A percentile compares a stretch with the other conserved stretches of the same genome.
Conservation (phyloP, 2,888 invertebrate genomes). For the Dysmachus trigonus region DNA sequence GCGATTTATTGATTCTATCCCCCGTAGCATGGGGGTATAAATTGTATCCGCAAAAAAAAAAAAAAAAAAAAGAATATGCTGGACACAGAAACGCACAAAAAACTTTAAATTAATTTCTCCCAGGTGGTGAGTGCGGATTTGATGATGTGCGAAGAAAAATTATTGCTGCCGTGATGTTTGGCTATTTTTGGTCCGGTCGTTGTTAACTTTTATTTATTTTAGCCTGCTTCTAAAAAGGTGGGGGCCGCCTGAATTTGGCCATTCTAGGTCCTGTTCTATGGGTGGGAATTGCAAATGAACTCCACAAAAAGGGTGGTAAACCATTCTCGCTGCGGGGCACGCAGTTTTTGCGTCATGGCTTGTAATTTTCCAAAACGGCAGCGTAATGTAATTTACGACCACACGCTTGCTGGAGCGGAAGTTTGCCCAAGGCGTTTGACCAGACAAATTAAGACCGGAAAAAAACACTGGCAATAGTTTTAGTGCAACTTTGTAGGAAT, state of each 20-base stretch:
- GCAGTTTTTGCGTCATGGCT: not conserved
- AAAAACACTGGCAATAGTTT: not conserved
- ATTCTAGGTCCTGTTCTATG: not conserved
- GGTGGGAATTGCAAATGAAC: not conserved
- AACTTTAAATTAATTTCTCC: not conserved
- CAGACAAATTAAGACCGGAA: not conserved
- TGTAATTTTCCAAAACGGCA: not conserved
- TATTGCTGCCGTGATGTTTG: slow-evolving; percentile 3
- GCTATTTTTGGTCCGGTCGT: not conserved
- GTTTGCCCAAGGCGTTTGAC: not conserved
- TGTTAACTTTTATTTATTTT: not conserved
- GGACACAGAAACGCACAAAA: not conserved
- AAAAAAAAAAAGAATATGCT: not conserved
- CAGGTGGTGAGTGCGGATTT: not conserved
- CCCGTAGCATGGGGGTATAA: not conserved
- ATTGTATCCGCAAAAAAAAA: not conserved
- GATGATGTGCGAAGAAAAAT: slow-evolving; percentile 27
- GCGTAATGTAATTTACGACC: not conserved
- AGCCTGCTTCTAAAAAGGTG: not conserved
- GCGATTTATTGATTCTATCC: slow-evolving; percentile 18
- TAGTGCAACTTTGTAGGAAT: not conserved
- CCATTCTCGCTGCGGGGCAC: not conserved
- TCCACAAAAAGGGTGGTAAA: not conserved
- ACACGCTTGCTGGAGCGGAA: not conserved
- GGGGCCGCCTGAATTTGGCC: not conserved